Evolutionary conservation across 2,797 vertebrate species (phyloP).

Genomic region (Pangasius larnaudii): DNA sequence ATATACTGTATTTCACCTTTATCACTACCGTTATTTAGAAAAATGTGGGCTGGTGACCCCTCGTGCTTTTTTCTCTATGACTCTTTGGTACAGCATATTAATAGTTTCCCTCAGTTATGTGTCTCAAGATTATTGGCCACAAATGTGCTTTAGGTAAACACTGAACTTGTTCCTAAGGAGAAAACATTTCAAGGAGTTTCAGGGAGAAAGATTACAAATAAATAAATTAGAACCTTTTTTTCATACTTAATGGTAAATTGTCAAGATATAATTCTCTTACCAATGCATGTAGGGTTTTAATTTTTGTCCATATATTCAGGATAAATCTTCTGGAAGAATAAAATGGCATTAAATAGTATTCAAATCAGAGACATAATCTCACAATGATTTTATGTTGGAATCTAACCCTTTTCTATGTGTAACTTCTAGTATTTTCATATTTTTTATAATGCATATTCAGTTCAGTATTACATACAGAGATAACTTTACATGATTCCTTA

Average conservation of each 20-base stretch:
- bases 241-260: not conserved
- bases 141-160: not conserved
- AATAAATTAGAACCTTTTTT: not conserved
- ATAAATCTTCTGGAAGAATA: not conserved
- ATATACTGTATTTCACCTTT: constrained; percentile 8
- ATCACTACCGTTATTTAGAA: constrained; percentile 1
- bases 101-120: not conserved
- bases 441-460: not conserved
- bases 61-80: not conserved
- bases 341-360: not conserved
- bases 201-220: not conserved
- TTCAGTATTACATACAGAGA: not conserved
- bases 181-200: too few relatives aligned
- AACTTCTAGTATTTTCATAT: not conserved
- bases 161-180: not conserved
- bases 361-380: not conserved
- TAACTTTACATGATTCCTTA: not conserved
- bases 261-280: not conserved
- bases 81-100: not conserved
- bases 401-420: not conserved
- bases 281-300: not conserved
- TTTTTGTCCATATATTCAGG: not conserved
- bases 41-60: not conserved
- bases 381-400: not conserved
- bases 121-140: not conserved